Percentiles rank a stretch among this genome's conserved stretches.
Evolutionary conservation across 2,797 vertebrate genomes (phyloP).

Genomic region (Macropodus opercularis): DNA sequence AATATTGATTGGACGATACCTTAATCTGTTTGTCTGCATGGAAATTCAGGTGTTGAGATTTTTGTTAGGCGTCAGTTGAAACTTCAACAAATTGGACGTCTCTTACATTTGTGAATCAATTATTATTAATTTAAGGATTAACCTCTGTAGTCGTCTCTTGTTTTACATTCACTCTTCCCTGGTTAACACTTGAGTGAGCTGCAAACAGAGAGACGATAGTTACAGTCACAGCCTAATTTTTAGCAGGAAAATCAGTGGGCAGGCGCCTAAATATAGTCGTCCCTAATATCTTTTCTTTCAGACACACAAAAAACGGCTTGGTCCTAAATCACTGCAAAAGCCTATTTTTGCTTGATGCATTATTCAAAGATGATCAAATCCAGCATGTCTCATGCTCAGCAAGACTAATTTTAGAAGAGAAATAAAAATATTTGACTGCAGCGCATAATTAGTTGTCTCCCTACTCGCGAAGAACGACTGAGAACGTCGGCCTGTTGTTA

Average conservation of each 20-base stretch:
- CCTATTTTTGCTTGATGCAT: constrained; percentile 25
- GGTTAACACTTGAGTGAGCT: neutral
- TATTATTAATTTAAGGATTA: constrained; percentile 1
- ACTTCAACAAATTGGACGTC: constrained; percentile 2
- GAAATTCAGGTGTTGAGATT: constrained; percentile 20
- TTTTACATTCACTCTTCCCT: neutral
- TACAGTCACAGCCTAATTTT: constrained; percentile 5
- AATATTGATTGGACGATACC: constrained; percentile 57
- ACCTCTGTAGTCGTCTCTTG: neutral
- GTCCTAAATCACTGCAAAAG: constrained; percentile 17
- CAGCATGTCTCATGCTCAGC: constrained; percentile 32
- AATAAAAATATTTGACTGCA: neutral
- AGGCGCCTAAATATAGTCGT: constrained; percentile 46
- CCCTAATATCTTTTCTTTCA: constrained; percentile 34
- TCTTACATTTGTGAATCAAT: constrained; percentile 10
- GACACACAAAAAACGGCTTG: constrained; percentile 21
- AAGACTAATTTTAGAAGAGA: constrained; percentile 14
- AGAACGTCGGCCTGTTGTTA: neutral
- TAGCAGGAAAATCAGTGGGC: constrained; percentile 6
- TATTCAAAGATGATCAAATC: constrained; percentile 33
- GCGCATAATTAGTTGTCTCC: neutral
- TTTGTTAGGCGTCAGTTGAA: constrained; percentile 1
- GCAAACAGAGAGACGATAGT: neutral
- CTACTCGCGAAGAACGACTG: neutral
- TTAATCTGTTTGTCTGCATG: constrained; percentile 43